Base-by-base conservation (phyloP, 2,113 vertebrate species). In the Eclectus roratus region DNA sequence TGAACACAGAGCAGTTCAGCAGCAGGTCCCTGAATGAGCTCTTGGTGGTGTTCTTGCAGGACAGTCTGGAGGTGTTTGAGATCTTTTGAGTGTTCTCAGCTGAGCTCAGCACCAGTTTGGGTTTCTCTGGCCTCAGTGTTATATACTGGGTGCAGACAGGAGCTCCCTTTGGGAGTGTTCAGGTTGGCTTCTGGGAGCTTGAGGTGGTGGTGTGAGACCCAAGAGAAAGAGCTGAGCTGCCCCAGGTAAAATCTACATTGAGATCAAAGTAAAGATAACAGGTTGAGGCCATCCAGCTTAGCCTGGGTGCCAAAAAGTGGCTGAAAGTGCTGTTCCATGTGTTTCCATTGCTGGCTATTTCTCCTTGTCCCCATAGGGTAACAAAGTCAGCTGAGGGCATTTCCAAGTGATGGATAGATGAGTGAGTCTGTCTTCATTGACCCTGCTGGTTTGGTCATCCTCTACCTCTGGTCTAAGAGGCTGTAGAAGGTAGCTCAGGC, bases 341-440 rank as follows among this genome's bases (percentile, higher is more conserved):
- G 11, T n/a, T 81, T 60, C 52, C 72, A 43, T n/a, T 25, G 2
- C 25, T 11, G 69, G 43, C 17, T 15, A 5, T 50, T 69, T 23
- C 25, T 71, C 19, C 21, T 41, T n/a, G 37, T 82, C 52, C 56
- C 50, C 66, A 2, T 35, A 14, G 69, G 31, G 21, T 2, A 78
- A 72, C 66, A 10, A 61, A 43, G 80, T 7, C 86, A 64, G 55
- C 55, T 29, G 7, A 33, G 60, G 70, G 61, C 14, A 6, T 29
- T 35, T 35, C 70, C 8, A 8, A 44, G 28, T 9, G 12, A 27
- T 14, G 0, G 0, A 8, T 13, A 87, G 60, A 15, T 4, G 41
- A 55, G 37, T 1, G 24, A 60, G 15, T 2, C 72, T 65, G 11
- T 23, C 29, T 37, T 6, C 1, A 1, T 0, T 80, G 66, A 13